Conservation (phyloP, 2,888 invertebrate genomes). For the Hirtodrosophila histrioides region DNA sequence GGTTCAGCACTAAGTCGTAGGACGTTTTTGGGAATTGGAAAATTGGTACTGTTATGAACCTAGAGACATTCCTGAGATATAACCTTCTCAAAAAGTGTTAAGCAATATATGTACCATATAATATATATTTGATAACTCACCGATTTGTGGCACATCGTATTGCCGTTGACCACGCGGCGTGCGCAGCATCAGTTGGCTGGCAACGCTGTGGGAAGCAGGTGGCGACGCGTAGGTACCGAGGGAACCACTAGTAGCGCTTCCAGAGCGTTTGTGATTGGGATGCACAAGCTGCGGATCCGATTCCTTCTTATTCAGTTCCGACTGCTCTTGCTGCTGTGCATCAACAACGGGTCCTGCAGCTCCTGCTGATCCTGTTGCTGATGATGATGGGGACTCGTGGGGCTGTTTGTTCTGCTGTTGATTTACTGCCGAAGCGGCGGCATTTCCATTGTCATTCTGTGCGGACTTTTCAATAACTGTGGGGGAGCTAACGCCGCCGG, state of each 20-base stretch:
- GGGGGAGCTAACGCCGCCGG: conserved; percentile 30
- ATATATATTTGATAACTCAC: conserved; percentile 85
- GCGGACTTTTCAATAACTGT: conserved; percentile 45
- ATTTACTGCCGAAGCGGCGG: conserved; percentile 16
- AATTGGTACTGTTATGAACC: too few relatives aligned
- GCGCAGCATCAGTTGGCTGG: conserved; percentile 91
- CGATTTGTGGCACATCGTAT: conserved; percentile 94
- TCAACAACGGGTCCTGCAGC: conserved; percentile 20
- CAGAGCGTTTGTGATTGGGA: conserved; percentile 82
- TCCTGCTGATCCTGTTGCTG: conserved; percentile 9
- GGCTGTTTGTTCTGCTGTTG: conserved; percentile 11
- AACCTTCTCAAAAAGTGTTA: too few relatives aligned
- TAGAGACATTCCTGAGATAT: too few relatives aligned
- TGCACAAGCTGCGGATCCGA: conserved; percentile 69
- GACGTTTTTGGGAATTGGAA: too few relatives aligned
- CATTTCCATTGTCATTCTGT: conserved; percentile 22
- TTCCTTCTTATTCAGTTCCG: conserved; percentile 59
- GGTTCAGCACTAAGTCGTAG: too few relatives aligned
- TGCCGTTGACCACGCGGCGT: conserved; percentile 90
- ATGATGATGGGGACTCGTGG: conserved; percentile 16
- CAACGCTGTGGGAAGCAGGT: conserved; percentile 86
- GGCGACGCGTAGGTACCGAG: conserved; percentile 62
- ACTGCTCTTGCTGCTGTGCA: conserved; percentile 22
- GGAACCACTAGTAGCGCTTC: conserved; percentile 57
- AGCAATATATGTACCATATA: background rate